These are phyloP conservation scores for Sapajus apella DNA, from an alignment of 2,113 vertebrate species.

Conservation along the genomic window DNA sequence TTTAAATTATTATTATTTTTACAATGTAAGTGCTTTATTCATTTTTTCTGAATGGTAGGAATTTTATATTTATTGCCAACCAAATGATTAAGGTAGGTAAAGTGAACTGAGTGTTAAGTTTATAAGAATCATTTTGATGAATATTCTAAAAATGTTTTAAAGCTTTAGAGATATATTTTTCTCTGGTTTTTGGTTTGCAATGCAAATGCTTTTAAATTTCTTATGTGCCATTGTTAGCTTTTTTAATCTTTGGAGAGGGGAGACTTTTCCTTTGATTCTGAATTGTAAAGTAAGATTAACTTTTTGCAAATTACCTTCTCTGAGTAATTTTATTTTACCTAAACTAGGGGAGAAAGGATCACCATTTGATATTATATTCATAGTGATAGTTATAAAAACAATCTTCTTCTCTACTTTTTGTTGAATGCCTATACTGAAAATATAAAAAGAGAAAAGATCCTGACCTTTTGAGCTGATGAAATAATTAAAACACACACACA, in stretches of 20 bases:
- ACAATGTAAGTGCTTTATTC: conserved; percentile 14
- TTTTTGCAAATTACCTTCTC: not conserved
- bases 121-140: not conserved
- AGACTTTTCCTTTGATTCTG: not conserved
- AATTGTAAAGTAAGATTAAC: not conserved
- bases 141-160: not conserved
- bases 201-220: not conserved
- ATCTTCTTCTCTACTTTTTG: not conserved
- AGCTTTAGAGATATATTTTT: not conserved
- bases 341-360: not conserved
- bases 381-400: not conserved
- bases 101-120: not conserved
- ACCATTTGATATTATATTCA: not conserved
- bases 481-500: not conserved
- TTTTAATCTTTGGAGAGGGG: not conserved
- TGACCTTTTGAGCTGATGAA: not conserved
- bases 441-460: not conserved
- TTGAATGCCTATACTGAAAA: not conserved
- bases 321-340: not conserved
- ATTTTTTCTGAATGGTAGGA: conserved; percentile 19
- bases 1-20: not conserved
- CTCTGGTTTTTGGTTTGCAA: not conserved
- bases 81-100: conserved; percentile 1
- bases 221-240: not conserved
- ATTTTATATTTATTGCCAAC: not conserved